A percentile compares a stretch with the other conserved stretches of the same genome.
These are phyloP conservation scores for Ypsolopha scabrella DNA, from an alignment of 2,888 invertebrate genomes.

Conservation along the genomic window DNA sequence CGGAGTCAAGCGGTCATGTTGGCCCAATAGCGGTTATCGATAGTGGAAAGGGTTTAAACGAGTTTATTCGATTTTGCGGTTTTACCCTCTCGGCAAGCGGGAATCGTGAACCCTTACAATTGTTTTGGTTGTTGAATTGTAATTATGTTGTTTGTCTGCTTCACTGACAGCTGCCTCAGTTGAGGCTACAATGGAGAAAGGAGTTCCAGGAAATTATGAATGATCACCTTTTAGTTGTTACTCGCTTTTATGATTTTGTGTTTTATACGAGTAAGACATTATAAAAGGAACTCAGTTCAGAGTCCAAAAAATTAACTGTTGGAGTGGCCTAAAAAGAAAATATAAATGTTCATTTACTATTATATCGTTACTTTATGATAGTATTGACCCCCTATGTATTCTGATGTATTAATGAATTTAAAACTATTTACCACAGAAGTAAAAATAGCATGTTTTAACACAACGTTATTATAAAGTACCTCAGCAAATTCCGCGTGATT, in stretches of 20 bases:
- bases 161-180: background rate
- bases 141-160: constrained; percentile 18
- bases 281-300: background rate
- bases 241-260: too few relatives aligned
- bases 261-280: background rate
- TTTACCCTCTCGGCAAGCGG: constrained; percentile 24
- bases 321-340: too few relatives aligned
- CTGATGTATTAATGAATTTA: too few relatives aligned
- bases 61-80: constrained; percentile 46
- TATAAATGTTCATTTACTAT: too few relatives aligned
- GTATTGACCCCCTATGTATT: too few relatives aligned
- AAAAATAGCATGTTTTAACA: too few relatives aligned
- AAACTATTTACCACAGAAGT: too few relatives aligned
- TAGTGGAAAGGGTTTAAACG: constrained; percentile 27
- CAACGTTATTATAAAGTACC: too few relatives aligned
- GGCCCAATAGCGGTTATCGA: constrained; percentile 20
- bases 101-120: constrained; percentile 21
- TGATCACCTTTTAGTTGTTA: background rate
- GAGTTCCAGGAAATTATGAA: background rate
- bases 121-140: constrained; percentile 37
- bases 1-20: constrained; percentile 5
- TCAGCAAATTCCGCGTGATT: too few relatives aligned
- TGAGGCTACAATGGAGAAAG: background rate
- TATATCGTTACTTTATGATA: too few relatives aligned
- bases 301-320: too few relatives aligned